A percentile compares a stretch with the other conserved stretches of the same genome.
Evolutionary conservation across 2,888 invertebrate species (phyloP).

Genomic region (Ditula angustiorana): DNA sequence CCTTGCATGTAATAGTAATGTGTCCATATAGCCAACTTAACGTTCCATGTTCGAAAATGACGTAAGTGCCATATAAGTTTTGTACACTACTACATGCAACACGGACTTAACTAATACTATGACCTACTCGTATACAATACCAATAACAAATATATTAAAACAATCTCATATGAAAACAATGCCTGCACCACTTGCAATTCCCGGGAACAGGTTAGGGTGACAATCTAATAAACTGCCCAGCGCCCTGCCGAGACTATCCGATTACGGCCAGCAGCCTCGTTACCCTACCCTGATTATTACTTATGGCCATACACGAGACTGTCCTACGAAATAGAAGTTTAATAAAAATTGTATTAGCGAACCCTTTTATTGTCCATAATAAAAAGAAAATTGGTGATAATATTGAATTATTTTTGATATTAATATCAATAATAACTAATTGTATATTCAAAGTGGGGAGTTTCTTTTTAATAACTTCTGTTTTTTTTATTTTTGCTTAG

Average conservation of each 20-base stretch:
- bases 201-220: constrained; percentile 76
- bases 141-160: neutral
- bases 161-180: constrained; percentile 26
- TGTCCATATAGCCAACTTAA: too few relatives aligned
- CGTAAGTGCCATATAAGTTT: too few relatives aligned
- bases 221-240: constrained; percentile 81
- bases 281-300: constrained; percentile 83
- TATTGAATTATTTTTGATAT: constrained; percentile 31
- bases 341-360: constrained; percentile 34
- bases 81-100: too few relatives aligned
- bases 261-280: constrained; percentile 79
- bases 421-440: constrained; percentile 2
- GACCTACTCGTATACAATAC: too few relatives aligned
- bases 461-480: too few relatives aligned
- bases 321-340: constrained; percentile 32
- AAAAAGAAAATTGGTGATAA: constrained; percentile 26
- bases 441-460: neutral
- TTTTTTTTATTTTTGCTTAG: too few relatives aligned
- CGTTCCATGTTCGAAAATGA: too few relatives aligned
- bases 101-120: too few relatives aligned
- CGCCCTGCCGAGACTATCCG: constrained; percentile 79
- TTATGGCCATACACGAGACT: constrained; percentile 63
- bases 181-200: constrained; percentile 34
- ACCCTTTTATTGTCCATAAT: constrained; percentile 34
- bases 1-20: too few relatives aligned